Evolutionary conservation across 1,140 invertebrate species (phyloP), one percentile per base, ranked within the genome.

Genomic region (Potamilus streckersoni): DNA sequence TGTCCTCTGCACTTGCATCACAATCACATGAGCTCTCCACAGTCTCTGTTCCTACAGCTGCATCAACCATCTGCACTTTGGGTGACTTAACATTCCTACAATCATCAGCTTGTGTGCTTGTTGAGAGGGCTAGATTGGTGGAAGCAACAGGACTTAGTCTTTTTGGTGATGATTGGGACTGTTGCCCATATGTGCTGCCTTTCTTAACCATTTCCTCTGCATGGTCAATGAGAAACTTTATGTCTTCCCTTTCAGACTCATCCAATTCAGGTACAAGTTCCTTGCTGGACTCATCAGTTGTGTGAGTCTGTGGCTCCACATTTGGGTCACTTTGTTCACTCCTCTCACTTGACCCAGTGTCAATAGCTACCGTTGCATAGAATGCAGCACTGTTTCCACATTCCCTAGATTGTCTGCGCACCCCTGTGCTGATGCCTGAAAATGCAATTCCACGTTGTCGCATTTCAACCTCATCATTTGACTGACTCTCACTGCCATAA

Each of bases 1-100:
- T 96, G 75, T 95, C 95, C 90, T 97, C 96, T 27, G 95, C 94
- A 79, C 95, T 96, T 0, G 96, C 96, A 86, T 97, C 96, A 88
- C 96, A 97, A 86, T 97, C 96, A 88, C 96, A 97, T 8, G 87
- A 88, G 62, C 82, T 85, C 66, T 85, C 84, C 61, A 86, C 81
- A 61, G 73, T 74, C 72, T 75, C 78, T 12, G 75, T 77, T 14
- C 75, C 75, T 15, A 77, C 75, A 62, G 70, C 75, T 69, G 72
- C 73, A 38, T 77, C 75, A 16, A 77, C 59, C 75, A 72, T 72
- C 58, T 77, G 70, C 11, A 49, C 11, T 49, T 49, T 49, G 38
- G 38, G 38, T 4, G 38, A 49, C 38, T 49, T 49, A 49, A 49
- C 11, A 49, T 8, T 49, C 38, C 38, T 49, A 49, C 38, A 49